A percentile compares a stretch with the other conserved stretches of the same genome.
Conservation (phyloP, 2,888 invertebrate genomes). For the Drosophila pseudotalamancana region DNA sequence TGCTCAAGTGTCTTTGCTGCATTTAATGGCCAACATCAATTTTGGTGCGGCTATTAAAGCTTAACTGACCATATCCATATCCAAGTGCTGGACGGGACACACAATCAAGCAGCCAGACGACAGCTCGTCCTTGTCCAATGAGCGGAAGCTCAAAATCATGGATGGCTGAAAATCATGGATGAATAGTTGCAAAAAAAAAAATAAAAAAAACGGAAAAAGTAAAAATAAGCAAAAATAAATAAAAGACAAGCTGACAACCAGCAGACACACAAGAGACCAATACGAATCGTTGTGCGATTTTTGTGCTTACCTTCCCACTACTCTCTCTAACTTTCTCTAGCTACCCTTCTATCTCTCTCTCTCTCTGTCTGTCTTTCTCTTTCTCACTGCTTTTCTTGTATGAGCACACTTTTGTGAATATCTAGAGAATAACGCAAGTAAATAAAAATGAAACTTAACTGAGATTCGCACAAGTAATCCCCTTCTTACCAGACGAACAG, state of each 20-base stretch:
- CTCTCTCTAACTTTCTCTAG: background rate
- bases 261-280: slow-evolving; percentile 38
- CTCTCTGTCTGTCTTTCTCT: background rate
- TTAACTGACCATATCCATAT: slow-evolving; percentile 48
- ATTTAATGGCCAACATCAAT: slow-evolving; percentile 66
- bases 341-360: background rate
- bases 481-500: background rate
- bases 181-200: slow-evolving; percentile 28
- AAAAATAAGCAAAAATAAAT: slow-evolving; percentile 1
- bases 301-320: background rate
- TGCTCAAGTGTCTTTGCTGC: slow-evolving; percentile 49
- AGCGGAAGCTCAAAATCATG: slow-evolving; percentile 57
- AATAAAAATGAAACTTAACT: slow-evolving; percentile 5
- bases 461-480: slow-evolving; percentile 8
- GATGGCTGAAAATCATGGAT: slow-evolving; percentile 48
- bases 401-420: background rate
- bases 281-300: slow-evolving; percentile 26
- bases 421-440: no score
- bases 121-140: slow-evolving; percentile 52
- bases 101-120: slow-evolving; percentile 15
- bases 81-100: slow-evolving; percentile 10
- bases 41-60: slow-evolving; percentile 61
- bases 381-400: background rate
- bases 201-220: background rate
- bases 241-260: slow-evolving; percentile 21